Percentiles rank a stretch among this genome's conserved stretches.
These are phyloP conservation scores for Eptatretus atami DNA, from an alignment of 2,797 vertebrate species.

Conservation along the genomic window DNA sequence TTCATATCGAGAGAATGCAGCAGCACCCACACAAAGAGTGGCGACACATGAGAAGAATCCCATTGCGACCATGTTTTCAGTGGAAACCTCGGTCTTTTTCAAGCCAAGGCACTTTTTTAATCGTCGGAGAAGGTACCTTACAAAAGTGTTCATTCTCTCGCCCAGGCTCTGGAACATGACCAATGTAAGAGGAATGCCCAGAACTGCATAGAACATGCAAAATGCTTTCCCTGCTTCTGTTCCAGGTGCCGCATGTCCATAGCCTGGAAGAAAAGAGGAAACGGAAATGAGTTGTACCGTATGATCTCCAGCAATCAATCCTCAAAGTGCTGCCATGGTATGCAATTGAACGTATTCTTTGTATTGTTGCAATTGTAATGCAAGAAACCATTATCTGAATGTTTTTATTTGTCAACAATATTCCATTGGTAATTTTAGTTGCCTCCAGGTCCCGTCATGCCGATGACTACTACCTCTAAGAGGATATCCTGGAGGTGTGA, in stretches of 20 bases:
- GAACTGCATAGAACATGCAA: constrained; percentile 87
- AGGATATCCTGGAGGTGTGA: no score
- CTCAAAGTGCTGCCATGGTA: no score
- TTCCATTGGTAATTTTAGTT: no score
- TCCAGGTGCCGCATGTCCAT: constrained; percentile 61
- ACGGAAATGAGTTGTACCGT: no score
- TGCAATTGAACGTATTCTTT: no score
- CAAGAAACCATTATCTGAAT: no score
- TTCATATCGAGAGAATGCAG: constrained; percentile 63
- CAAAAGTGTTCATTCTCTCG: constrained; percentile 70
- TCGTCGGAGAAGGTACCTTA: constrained; percentile 42
- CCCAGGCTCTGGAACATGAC: constrained; percentile 97
- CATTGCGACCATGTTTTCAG: constrained; percentile 78
- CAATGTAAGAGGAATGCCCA: constrained; percentile 69
- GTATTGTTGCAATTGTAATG: no score
- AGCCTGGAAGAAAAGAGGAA: constrained; percentile 21
- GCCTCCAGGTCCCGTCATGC: no score
- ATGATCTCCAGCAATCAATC: no score
- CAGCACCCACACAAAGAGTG: constrained; percentile 49
- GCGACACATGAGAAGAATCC: constrained; percentile 64
- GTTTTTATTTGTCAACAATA: no score
- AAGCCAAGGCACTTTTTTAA: constrained; percentile 44
- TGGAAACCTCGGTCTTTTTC: constrained; percentile 38
- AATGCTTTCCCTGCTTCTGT: constrained; percentile 73
- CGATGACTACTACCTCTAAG: no score